These are phyloP conservation scores for Dexiosoma caninum DNA, from an alignment of 2,888 invertebrate species.

Conservation along the genomic window DNA sequence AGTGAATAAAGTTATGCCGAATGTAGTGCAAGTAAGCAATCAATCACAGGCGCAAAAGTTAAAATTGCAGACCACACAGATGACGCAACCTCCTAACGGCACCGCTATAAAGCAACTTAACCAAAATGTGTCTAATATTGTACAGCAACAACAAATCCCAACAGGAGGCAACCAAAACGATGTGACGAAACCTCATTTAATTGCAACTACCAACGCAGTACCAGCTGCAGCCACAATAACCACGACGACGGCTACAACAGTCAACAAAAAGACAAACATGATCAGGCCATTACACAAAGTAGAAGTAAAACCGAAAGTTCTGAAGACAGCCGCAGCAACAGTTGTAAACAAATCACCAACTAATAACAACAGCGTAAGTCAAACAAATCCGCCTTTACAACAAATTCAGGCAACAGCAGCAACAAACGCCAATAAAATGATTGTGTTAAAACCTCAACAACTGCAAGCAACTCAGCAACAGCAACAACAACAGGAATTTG, in stretches of 20 bases:
- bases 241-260: background rate
- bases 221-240: background rate
- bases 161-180: background rate
- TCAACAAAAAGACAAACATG: constrained; percentile 69
- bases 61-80: constrained; percentile 18
- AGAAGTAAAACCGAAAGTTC: constrained; percentile 73
- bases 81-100: constrained; percentile 3
- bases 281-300: constrained; percentile 73
- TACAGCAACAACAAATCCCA: background rate
- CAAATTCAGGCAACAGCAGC: constrained; percentile 48
- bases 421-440: too few relatives aligned
- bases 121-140: background rate
- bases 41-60: constrained; percentile 56
- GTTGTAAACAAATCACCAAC: constrained; percentile 61
- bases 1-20: constrained; percentile 74
- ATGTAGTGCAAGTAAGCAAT: constrained; percentile 62
- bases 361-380: constrained; percentile 55
- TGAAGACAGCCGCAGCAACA: constrained; percentile 67
- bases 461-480: constrained; percentile 30
- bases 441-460: constrained; percentile 21
- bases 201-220: constrained; percentile 14
- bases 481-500: constrained; percentile 15
- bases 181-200: background rate
- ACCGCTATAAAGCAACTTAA: background rate
- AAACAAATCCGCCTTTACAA: constrained; percentile 1